Base-by-base conservation (phyloP, 1,140 invertebrate species). In the Diorhabda sublineata region DNA sequence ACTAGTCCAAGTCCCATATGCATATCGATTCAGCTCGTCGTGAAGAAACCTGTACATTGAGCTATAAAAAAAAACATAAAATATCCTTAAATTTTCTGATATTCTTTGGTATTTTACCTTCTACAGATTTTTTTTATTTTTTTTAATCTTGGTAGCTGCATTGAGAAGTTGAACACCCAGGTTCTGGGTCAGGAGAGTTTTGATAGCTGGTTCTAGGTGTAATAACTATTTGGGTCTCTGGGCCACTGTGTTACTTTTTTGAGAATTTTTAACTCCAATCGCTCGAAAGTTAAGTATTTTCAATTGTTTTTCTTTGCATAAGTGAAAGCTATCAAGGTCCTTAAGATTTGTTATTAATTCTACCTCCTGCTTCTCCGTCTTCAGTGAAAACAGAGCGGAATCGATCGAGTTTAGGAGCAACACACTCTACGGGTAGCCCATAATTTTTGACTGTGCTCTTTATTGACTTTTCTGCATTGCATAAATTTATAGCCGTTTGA, bases 71-170 rank as follows among this genome's bases (percentile, higher is more conserved):
- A 7, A 56, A 56, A 56, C 52, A n/a, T 56, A 2, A 56, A n/a
- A 56, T 56, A 56, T 56, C 52, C 52, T 56, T 56, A n/a, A 56
- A 56, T 56, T 56, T n/a, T 56, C n/a, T 56, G n/a, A 56, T 56
- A 56, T 56, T 56, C 52, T 56, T 56, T 56, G 52, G 52, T 56
- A 7, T 6, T 56, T 56, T 56, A 56, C 6, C 52, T 56, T n/a
- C 26, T 26, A 26, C 26, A 26, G n/a, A 56, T n/a, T 1, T 56
- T 56, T 56, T 56, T 56, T 56, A 7, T n/a, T n/a, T n/a, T n/a
- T n/a, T n/a, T n/a, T n/a, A n/a, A 56, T 56, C 52, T n/a, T n/a
- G n/a, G n/a, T 56, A 56, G 6, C 52, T 56, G 52, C 26, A 26
- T 26, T 26, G 26, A 26, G 26, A 26, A 26, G 26, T 26, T 26